These are phyloP conservation scores for Oceanites oceanicus DNA, from an alignment of 2,113 vertebrate species.

Conservation along the genomic window DNA sequence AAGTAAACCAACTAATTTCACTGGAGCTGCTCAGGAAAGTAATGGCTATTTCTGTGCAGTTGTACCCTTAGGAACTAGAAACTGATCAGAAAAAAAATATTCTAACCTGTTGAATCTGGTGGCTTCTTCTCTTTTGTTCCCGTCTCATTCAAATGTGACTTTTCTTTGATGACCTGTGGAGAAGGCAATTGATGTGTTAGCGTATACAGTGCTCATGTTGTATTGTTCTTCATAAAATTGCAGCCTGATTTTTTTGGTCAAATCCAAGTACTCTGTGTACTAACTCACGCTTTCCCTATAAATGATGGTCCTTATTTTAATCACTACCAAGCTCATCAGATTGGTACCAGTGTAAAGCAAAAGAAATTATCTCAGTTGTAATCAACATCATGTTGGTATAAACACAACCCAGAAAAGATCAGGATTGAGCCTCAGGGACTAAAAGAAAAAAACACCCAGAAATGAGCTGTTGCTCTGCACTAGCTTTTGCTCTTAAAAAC, in stretches of 20 bases:
- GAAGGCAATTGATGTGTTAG: neutral
- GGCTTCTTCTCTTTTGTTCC: constrained; percentile 79
- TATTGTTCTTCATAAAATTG: neutral
- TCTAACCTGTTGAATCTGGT: constrained; percentile 79
- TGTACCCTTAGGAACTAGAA: neutral
- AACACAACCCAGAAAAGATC: neutral
- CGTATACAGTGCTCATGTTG: neutral
- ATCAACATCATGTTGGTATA: neutral
- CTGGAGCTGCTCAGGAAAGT: neutral
- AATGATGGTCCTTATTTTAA: neutral
- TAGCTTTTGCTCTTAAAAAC: neutral
- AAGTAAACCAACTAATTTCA: neutral
- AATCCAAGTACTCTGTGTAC: neutral
- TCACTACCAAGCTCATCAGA: neutral
- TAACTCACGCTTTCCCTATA: neutral
- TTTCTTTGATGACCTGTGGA: constrained; percentile 76
- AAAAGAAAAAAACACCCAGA: neutral
- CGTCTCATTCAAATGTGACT: constrained; percentile 64
- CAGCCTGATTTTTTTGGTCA: neutral
- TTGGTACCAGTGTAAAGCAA: neutral
- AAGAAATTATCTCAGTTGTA: neutral
- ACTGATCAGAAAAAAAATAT: neutral
- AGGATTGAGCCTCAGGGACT: neutral
- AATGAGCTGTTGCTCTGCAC: neutral
- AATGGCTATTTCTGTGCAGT: neutral